A percentile compares a stretch with the other conserved stretches of the same genome.
phyloP scores from a whole-genome alignment of 2,797 vertebrate genomes.

The Pseudochromis fuscus region DNA sequence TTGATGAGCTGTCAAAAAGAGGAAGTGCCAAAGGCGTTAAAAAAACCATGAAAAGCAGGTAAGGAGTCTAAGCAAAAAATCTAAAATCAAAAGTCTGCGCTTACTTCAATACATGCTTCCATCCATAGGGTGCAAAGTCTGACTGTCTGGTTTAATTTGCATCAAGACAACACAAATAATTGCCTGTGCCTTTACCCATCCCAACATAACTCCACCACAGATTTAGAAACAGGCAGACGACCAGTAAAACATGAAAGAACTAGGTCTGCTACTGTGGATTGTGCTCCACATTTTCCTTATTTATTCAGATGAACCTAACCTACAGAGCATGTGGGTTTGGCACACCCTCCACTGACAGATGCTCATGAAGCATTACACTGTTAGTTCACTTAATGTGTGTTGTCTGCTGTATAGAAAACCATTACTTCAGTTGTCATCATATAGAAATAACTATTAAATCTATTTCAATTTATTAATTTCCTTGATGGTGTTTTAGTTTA shows the following conservation, averaged over 20 bases:
- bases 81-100: constrained; percentile 47
- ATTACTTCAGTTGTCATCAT: background rate
- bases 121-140: constrained; percentile 22
- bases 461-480: background rate
- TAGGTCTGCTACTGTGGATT: background rate
- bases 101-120: constrained; percentile 35
- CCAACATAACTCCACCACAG: background rate
- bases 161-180: constrained; percentile 55
- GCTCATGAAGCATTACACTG: background rate
- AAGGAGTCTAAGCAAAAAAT: constrained; percentile 33
- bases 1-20: constrained; percentile 70
- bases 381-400: background rate
- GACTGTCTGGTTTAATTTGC: constrained; percentile 49
- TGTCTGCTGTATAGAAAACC: no score
- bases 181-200: constrained; percentile 34
- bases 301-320: constrained; percentile 26
- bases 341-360: background rate
- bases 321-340: constrained; percentile 6
- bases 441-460: background rate
- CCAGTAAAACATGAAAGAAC: constrained; percentile 29
- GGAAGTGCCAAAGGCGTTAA: constrained; percentile 56
- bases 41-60: constrained; percentile 45
- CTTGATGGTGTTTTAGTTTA: background rate
- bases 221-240: constrained; percentile 12
- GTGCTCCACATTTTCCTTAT: constrained; percentile 5